Evolutionary conservation across 2,888 invertebrate species (phyloP).

Genomic region (Coleophora flavipennella): DNA sequence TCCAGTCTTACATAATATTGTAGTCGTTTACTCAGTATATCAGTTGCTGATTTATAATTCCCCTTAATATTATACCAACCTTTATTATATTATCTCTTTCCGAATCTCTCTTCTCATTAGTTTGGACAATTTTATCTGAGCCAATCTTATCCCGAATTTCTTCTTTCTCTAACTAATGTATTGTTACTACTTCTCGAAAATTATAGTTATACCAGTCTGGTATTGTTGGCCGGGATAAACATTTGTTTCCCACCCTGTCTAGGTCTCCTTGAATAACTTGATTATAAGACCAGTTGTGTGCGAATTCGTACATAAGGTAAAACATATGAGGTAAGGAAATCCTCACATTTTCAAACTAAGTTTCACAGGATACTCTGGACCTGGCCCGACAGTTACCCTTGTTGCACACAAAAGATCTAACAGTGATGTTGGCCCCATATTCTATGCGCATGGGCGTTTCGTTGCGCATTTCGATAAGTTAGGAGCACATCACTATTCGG

Average conservation of each 20-base stretch:
- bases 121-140: conserved; percentile 10
- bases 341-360: conserved; percentile 11
- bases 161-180: background rate
- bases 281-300: background rate
- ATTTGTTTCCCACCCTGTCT: too few relatives aligned
- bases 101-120: too few relatives aligned
- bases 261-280: conserved; percentile 4
- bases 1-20: too few relatives aligned
- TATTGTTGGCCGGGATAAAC: too few relatives aligned
- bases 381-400: background rate
- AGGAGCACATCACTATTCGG: too few relatives aligned
- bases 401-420: background rate
- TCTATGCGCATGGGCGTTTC: background rate
- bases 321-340: conserved; percentile 4
- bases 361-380: background rate
- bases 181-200: conserved; percentile 1
- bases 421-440: background rate
- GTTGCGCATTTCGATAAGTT: too few relatives aligned
- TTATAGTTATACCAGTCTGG: conserved; percentile 5
- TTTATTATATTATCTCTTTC: too few relatives aligned
- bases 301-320: conserved; percentile 7
- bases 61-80: too few relatives aligned
- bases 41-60: too few relatives aligned
- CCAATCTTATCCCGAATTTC: background rate
- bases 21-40: too few relatives aligned